These are phyloP conservation scores for Telmatochromis bifrenatus DNA, from an alignment of 2,113 vertebrate species.

Conservation along the genomic window DNA sequence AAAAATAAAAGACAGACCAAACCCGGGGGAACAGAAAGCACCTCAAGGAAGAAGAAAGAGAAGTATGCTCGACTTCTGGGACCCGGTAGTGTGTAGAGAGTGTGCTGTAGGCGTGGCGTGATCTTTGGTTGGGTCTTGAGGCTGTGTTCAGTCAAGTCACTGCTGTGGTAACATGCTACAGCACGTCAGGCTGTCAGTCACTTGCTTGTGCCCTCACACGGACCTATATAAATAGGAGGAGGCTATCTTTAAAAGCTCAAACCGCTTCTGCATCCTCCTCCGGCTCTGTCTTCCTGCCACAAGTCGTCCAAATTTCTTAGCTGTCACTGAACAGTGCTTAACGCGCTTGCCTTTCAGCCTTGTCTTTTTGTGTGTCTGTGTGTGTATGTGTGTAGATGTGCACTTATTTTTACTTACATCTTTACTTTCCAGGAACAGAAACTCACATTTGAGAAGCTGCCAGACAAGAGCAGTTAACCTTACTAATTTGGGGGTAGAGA, in stretches of 20 bases:
- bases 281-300: constrained; percentile 41
- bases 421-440: not conserved
- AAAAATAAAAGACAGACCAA: not conserved
- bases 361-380: not conserved
- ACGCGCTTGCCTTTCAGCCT: not conserved
- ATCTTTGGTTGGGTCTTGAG: constrained; percentile 1
- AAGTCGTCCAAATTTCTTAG: not conserved
- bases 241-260: constrained; percentile 38
- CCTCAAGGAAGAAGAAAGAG: constrained; percentile 39
- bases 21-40: constrained; percentile 14
- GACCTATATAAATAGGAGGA: not conserved
- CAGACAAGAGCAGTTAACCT: not conserved
- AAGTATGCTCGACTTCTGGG: constrained; percentile 14
- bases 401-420: not conserved
- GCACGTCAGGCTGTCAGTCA: constrained; percentile 62
- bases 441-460: not conserved
- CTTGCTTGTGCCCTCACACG: not conserved
- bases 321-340: not conserved
- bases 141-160: constrained; percentile 20
- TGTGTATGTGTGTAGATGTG: not conserved
- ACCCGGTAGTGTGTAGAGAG: constrained; percentile 21
- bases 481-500: not conserved
- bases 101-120: constrained; percentile 52
- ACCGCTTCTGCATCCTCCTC: constrained; percentile 41
- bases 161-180: constrained; percentile 55